A percentile compares a stretch with the other conserved stretches of the same genome.
Evolutionary conservation across 2,888 invertebrate species (phyloP).

Genomic region (Drosophila nr. medialis): DNA sequence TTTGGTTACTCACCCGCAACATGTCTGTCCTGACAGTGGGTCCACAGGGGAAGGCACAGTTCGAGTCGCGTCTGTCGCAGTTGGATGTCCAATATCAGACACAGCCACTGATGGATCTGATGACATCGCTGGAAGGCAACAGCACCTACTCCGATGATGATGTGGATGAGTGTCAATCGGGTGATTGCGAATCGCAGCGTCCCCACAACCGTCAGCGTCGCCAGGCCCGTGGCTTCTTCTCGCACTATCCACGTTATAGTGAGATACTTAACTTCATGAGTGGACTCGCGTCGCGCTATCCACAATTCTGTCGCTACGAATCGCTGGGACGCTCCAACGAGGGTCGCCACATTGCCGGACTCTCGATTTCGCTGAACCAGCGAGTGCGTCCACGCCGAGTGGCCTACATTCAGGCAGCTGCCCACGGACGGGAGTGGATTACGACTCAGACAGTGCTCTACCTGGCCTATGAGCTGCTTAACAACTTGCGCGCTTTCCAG

Average conservation of each 20-base stretch:
- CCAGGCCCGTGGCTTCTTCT: constrained; percentile 82
- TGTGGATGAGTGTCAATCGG: constrained; percentile 62
- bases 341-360: constrained; percentile 81
- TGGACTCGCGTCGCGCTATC: constrained; percentile 78
- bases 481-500: constrained; percentile 85
- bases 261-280: constrained; percentile 83
- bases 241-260: constrained; percentile 82
- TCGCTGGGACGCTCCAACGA: constrained; percentile 81
- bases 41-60: constrained; percentile 71
- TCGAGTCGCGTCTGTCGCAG: constrained; percentile 76
- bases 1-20: constrained; percentile 83
- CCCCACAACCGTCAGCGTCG: constrained; percentile 77
- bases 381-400: constrained; percentile 74
- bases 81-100: constrained; percentile 74
- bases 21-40: constrained; percentile 83
- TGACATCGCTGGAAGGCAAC: constrained; percentile 62
- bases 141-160: constrained; percentile 50
- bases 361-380: constrained; percentile 81
- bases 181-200: constrained; percentile 68
- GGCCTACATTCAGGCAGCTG: constrained; percentile 83
- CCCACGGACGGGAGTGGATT: constrained; percentile 89
- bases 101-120: constrained; percentile 79
- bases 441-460: constrained; percentile 88
- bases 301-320: constrained; percentile 82
- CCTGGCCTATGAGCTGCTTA: constrained; percentile 88